Evolutionary conservation across 2,888 invertebrate genomes (phyloP).

Genomic region (Adelphocoris suturalis): DNA sequence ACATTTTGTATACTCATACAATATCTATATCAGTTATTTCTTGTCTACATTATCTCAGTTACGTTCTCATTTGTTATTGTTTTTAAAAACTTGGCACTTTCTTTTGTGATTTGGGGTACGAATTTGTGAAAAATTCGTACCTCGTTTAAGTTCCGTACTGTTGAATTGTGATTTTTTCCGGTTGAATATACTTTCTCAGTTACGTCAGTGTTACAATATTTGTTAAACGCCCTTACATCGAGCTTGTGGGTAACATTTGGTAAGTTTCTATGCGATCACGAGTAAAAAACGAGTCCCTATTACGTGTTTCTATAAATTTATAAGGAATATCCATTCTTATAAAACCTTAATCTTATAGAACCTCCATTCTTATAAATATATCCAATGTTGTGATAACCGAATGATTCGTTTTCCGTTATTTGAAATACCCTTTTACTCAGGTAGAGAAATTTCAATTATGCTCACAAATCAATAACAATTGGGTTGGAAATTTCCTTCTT

Average conservation of each 20-base stretch:
- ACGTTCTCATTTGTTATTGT: not conserved
- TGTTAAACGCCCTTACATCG: no score
- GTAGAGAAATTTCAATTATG: no score
- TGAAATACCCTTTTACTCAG: not conserved
- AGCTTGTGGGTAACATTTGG: no score
- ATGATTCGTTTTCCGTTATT: not conserved
- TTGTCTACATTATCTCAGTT: not conserved
- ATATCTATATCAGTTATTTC: not conserved
- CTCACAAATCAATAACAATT: no score
- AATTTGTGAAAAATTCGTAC: not conserved
- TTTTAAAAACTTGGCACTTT: not conserved
- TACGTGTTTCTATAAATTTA: no score
- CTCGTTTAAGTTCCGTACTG: not conserved
- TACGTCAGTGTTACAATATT: not conserved
- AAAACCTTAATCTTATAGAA: no score
- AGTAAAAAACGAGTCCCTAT: no score
- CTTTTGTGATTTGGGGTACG: not conserved
- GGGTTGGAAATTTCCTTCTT: no score
- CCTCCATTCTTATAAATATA: not conserved
- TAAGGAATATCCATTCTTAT: not conserved
- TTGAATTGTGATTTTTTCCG: constrained; percentile 10
- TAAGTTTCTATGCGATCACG: no score
- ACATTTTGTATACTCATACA: not conserved
- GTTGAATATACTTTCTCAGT: not conserved
- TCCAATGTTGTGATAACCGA: not conserved